phyloP scores from a whole-genome alignment of 2,113 vertebrate species.

The Cephalopterus ornatus region DNA sequence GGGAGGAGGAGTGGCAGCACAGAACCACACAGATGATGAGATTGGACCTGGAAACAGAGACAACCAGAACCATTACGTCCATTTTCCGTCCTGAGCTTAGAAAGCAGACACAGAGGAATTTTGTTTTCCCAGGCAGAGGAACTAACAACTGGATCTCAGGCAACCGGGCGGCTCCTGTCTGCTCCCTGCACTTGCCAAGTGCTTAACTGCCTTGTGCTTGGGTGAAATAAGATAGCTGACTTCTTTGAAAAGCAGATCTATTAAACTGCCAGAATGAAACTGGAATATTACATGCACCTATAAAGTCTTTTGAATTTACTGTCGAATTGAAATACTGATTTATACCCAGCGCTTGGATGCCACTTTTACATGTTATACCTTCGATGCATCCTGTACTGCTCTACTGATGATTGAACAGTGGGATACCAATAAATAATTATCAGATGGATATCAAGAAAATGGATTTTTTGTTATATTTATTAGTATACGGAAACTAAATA shows the following conservation, averaged over 20 bases:
- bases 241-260: neutral
- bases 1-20: neutral
- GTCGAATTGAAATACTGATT: neutral
- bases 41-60: neutral
- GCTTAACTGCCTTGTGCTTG: neutral
- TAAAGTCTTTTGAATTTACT: neutral
- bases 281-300: neutral
- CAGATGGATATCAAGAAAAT: constrained; percentile 42
- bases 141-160: neutral
- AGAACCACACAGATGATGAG: neutral
- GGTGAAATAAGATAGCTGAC: neutral
- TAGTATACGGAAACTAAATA: constrained; percentile 27
- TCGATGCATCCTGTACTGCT: neutral
- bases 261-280: neutral
- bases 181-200: neutral
- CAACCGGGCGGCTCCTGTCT: fast-evolving
- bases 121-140: neutral
- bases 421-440: constrained; percentile 25
- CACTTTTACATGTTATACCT: neutral
- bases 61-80: neutral
- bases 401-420: constrained; percentile 2
- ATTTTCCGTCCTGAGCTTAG: neutral
- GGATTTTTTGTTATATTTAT: constrained; percentile 50
- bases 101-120: neutral
- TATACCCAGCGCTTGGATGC: neutral